Evolutionary conservation across 2,113 vertebrate genomes (phyloP), one percentile per base, ranked within the genome.

Genomic region (Eudyptes chrysolophus): DNA sequence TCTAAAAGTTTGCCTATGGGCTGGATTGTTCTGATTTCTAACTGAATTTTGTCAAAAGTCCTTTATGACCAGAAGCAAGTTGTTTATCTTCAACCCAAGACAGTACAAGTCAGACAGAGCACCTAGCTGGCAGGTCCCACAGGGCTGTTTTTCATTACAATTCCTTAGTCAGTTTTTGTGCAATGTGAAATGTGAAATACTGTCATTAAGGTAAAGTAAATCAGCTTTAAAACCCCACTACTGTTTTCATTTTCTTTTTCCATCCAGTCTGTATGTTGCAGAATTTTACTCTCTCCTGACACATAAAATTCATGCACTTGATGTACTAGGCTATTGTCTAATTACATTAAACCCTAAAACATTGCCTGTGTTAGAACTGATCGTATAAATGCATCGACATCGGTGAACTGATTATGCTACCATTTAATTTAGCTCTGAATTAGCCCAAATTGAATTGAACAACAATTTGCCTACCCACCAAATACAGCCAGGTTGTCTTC

Each of bases 341-440:
- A 86, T 95, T 80, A 58, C 48, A 48, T 94, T 88, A 88, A 49
- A 44, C 34, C 40, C 49, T 83, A 65, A 93, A 83, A 72, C 69
- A 34, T 15, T 89, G 77, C 52, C 77, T 82, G 42, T 75, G 48
- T 87, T 88, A 80, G 32, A 80, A 93, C 18, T 52, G 71, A 70
- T 93, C 29, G 4, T 77, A 77, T 92, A 84, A 94, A 82, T 79
- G 44, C 44, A 72, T 71, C 18, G 13, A 16, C n/a, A 76, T 65
- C 3, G 22, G 65, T 64, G 92, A 95, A 85, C 8, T 84, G 94
- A 85, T 92, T 87, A 87, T 76, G 62, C 40, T 76, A 4, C 72
- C 76, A 74, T 93, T 92, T 92, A 89, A 92, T 97, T 97, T 94
- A 90, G 36, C 57, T 84, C 84, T 79, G 57, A 87, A 75, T 92